Evolutionary conservation across 2,888 invertebrate species (phyloP), one percentile per base, ranked within the genome.

Genomic region (Nemapogon koenigi): DNA sequence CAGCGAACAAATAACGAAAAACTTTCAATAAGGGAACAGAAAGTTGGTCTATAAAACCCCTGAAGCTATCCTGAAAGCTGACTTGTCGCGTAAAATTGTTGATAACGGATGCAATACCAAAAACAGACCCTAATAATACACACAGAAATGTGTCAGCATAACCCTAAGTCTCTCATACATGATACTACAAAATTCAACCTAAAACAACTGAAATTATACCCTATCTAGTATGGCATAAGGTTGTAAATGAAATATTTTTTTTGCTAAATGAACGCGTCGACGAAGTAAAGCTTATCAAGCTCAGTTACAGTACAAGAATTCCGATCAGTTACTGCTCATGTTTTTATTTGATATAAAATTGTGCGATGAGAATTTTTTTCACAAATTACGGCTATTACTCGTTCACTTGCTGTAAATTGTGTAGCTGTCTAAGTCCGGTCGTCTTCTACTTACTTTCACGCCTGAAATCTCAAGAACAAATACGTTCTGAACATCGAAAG

Each of bases 91-190:
- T 46, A 50, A 46, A 52, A 49, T 50, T 49, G 46, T 49, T 49
- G 45, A 49, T 49, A 49, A 53, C 42, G 43, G 55, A 53, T 49
- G 49, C 54, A 52, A 55, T 53, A 52, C 53, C 50, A 53, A 52
- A 51, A 53, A 55, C 52, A 53, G 46, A 51, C 46, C 53, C 50
- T 51, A 52, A 53, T 55, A 55, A 54, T 46, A 49, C 46, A 51
- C 47, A 50, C 43, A 47, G 42, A 45, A 52, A 55, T 51, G 50
- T 53, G 59, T 64, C 62, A 63, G 62, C 62, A 55, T 42, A 52
- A 49, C 50, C 56, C 49, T n/a, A n/a, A n/a, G n/a, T n/a, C n/a
- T n/a, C n/a, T 3, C 16, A 31, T 31, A 31, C 31, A 16, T 31
- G 15, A 31, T n/a, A 16, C 16, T 15, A 8, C 8, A 22, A 22